Evolutionary conservation across 2,888 invertebrate species (phyloP).

Genomic region (Zaprionus bogoriensis): DNA sequence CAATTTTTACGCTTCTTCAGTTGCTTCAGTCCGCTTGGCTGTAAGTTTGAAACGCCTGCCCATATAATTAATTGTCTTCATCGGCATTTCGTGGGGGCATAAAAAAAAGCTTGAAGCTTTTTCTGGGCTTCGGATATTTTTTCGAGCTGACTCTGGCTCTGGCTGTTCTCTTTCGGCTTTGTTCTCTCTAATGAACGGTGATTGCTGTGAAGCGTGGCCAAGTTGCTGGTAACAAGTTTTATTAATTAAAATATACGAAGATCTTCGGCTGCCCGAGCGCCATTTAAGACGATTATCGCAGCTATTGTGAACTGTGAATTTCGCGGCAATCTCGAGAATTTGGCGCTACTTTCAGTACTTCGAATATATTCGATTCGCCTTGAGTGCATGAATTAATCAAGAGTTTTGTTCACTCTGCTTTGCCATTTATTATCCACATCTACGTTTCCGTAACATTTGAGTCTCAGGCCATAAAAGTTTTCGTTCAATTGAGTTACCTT

Average conservation of each 20-base stretch:
- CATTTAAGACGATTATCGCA: conserved; percentile 44
- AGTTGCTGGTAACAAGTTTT: conserved; percentile 56
- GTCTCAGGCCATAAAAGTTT: conserved; percentile 44
- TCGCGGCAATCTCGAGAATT: conserved; percentile 25
- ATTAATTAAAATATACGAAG: conserved; percentile 59
- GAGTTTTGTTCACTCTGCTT: conserved; percentile 24
- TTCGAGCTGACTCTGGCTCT: too few relatives aligned
- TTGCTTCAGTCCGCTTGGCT: conserved; percentile 38
- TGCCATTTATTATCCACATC: too few relatives aligned
- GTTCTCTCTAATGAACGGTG: conserved; percentile 36
- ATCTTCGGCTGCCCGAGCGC: conserved; percentile 17
- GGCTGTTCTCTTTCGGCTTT: conserved; percentile 12
- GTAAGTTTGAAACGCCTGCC: conserved; percentile 50
- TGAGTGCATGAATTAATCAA: conserved; percentile 27
- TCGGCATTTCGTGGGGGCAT: conserved; percentile 10
- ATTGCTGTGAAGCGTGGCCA: conserved; percentile 49
- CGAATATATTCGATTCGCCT: too few relatives aligned
- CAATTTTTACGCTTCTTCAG: conserved; percentile 54
- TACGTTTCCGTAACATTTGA: too few relatives aligned
- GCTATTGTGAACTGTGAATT: conserved; percentile 34
- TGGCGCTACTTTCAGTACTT: conserved; percentile 26
- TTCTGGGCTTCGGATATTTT: conserved; percentile 10
- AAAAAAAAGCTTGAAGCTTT: conserved; percentile 25
- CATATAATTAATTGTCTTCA: conserved; percentile 65
- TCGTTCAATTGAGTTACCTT: conserved; percentile 51